A percentile compares a stretch with the other conserved stretches of the same genome.
These are phyloP conservation scores for Nymphalis c-album DNA, from an alignment of 2,888 invertebrate genomes.

Conservation along the genomic window DNA sequence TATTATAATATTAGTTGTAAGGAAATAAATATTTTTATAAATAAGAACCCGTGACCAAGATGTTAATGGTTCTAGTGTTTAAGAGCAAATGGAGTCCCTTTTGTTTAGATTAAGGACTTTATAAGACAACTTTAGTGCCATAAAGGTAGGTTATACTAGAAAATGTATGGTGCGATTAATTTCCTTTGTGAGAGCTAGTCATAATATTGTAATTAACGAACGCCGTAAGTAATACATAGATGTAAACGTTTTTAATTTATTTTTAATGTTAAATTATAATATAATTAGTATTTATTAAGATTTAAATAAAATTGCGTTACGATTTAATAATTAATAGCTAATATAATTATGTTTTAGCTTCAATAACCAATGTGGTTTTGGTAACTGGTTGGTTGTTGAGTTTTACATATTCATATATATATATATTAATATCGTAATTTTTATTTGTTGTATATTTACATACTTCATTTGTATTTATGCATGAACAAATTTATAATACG, in stretches of 20 bases:
- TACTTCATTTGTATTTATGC: too few relatives aligned
- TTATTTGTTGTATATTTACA: not conserved
- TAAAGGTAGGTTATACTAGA: slow-evolving; percentile 47
- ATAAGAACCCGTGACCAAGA: slow-evolving; percentile 60
- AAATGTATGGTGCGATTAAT: slow-evolving; percentile 65
- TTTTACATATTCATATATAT: not conserved
- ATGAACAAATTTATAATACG: too few relatives aligned
- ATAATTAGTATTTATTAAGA: slow-evolving; percentile 8
- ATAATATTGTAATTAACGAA: slow-evolving; percentile 51
- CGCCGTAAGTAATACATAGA: slow-evolving; percentile 28
- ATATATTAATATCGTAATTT: not conserved
- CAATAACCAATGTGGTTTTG: not conserved
- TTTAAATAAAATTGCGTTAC: not conserved
- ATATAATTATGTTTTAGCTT: not conserved
- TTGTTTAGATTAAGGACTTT: slow-evolving; percentile 22
- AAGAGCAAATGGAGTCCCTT: slow-evolving; percentile 24
- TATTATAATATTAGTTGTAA: slow-evolving; percentile 47
- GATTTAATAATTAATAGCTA: not conserved
- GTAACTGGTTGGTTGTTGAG: not conserved
- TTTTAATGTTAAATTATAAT: slow-evolving; percentile 25
- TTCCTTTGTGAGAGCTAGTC: slow-evolving; percentile 72
- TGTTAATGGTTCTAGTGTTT: slow-evolving; percentile 51
- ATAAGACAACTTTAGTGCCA: slow-evolving; percentile 41
- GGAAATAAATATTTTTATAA: slow-evolving; percentile 73
- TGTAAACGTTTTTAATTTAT: slow-evolving; percentile 37